Percentiles rank a stretch among this genome's conserved stretches.
These are phyloP conservation scores for Gambusia yucatana DNA, from an alignment of 2,797 vertebrate species.

Conservation along the genomic window DNA sequence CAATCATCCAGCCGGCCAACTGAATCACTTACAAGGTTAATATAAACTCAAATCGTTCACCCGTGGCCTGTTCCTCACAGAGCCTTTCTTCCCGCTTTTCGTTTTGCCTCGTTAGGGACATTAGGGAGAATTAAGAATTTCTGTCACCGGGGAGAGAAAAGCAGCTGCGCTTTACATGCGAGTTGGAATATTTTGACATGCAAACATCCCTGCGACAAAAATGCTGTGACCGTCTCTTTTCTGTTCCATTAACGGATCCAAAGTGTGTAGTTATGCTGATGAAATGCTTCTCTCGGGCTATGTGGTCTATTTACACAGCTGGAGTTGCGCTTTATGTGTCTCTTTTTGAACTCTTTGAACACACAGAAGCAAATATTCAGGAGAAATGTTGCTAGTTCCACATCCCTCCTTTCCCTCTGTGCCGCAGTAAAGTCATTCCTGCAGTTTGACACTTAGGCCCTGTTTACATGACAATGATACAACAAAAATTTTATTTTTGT, in stretches of 20 bases:
- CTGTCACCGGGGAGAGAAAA: conserved; percentile 7
- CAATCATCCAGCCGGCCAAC: conserved; percentile 37
- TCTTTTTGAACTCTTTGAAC: neutral
- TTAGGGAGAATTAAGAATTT: conserved; percentile 8
- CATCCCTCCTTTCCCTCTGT: neutral
- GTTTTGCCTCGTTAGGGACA: conserved; percentile 51
- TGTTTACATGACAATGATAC: neutral
- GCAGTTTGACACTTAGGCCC: neutral
- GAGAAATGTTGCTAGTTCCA: neutral
- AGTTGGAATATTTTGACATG: conserved; percentile 22
- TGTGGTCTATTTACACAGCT: neutral
- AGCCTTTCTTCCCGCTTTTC: conserved; percentile 47
- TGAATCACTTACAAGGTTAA: conserved; percentile 57
- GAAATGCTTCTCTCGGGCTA: conserved; percentile 1
- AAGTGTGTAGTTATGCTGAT: conserved; percentile 5
- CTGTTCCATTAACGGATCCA: conserved; percentile 34
- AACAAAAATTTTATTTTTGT: too few relatives aligned
- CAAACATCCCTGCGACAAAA: conserved; percentile 14
- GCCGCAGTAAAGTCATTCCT: neutral
- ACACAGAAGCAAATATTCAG: neutral
- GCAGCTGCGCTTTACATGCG: conserved; percentile 24
- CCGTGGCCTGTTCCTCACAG: conserved; percentile 40
- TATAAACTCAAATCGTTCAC: conserved; percentile 38
- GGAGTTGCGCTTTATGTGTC: conserved; percentile 8
- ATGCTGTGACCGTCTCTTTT: conserved; percentile 17